Evolutionary conservation across 2,888 invertebrate genomes (phyloP), one percentile per base, ranked within the genome.

Genomic region (Clostera curtula): DNA sequence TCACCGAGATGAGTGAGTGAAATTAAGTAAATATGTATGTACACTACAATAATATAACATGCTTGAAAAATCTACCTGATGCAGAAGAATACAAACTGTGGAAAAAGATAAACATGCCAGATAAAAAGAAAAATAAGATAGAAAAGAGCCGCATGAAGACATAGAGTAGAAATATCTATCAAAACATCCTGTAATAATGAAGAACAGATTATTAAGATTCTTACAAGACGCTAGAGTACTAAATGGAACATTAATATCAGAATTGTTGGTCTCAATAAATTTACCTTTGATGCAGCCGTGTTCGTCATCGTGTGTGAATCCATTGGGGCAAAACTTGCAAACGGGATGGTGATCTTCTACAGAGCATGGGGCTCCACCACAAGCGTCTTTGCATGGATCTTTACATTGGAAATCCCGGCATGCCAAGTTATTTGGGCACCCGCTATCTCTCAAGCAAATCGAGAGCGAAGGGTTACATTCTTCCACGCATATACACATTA

Each of bases 251-350:
- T 61, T 56, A 66, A 47, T 48, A 39, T 34, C 45, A 31, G 15
- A 42, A 40, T 31, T 31, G 32, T 33, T 31, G 43, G 18, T 47
- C 48, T 27, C 39, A 40, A 38, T 41, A 49, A 55, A 70, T 77
- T 95, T 96, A 96, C 96, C 95, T 95, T 95, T 93, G 86, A 93
- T 90, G 88, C 96, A 96, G 92, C 95, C 95, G 86, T 92, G 92
- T 88, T 91, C 91, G 72, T 93, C 89, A 86, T 96, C 95, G 80
- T 93, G 91, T 86, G 91, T 91, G 88, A 92, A 96, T 87, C 95
- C 96, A 82, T 89, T 89, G 69, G 96, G 95, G 88, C 96, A 96
- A 89, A 93, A 95, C 90, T 95, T 94, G 92, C 96, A 96, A 80
- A 93, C 91, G 56, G 96, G 93, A 86, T 92, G 93, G 87, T 96